Evolutionary conservation across 2,888 invertebrate species (phyloP).

Genomic region (Apeira syringaria): DNA sequence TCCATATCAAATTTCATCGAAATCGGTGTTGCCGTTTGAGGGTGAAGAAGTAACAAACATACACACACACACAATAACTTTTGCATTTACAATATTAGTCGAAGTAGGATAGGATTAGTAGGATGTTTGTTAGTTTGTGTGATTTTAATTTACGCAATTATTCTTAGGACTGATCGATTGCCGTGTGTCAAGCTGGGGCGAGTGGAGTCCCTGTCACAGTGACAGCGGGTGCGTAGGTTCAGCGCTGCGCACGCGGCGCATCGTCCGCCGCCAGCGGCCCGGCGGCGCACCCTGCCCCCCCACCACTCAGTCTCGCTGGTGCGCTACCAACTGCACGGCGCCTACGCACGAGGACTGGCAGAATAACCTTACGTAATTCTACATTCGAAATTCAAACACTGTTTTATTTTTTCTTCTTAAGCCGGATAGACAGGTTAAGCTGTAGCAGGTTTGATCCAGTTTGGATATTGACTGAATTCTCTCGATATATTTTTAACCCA

Average conservation of each 20-base stretch:
- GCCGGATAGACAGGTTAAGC: background rate
- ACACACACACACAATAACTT: too few relatives aligned
- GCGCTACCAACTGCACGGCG: constrained; percentile 86
- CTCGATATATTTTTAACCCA: too few relatives aligned
- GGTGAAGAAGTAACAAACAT: too few relatives aligned
- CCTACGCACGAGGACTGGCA: constrained; percentile 60
- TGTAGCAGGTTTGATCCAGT: constrained; percentile 1
- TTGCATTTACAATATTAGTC: too few relatives aligned
- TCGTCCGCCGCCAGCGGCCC: constrained; percentile 89
- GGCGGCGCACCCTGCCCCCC: constrained; percentile 94
- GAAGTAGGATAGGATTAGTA: too few relatives aligned
- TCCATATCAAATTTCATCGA: too few relatives aligned
- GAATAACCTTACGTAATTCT: constrained; percentile 71
- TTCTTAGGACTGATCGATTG: constrained; percentile 89
- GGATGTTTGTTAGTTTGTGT: too few relatives aligned
- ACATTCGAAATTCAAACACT: constrained; percentile 16
- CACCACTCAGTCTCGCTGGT: constrained; percentile 93
- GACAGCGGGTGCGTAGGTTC: constrained; percentile 96
- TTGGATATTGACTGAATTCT: background rate
- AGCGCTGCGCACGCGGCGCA: constrained; percentile 90
- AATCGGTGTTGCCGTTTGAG: too few relatives aligned
- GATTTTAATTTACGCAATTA: too few relatives aligned
- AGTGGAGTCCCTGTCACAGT: constrained; percentile 94
- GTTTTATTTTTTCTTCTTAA: constrained; percentile 10
- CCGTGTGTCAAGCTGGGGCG: constrained; percentile 93